Evolutionary conservation across 1,140 invertebrate genomes (phyloP), one percentile per base, ranked within the genome.

Genomic region (Camponotus pennsylvanicus): DNA sequence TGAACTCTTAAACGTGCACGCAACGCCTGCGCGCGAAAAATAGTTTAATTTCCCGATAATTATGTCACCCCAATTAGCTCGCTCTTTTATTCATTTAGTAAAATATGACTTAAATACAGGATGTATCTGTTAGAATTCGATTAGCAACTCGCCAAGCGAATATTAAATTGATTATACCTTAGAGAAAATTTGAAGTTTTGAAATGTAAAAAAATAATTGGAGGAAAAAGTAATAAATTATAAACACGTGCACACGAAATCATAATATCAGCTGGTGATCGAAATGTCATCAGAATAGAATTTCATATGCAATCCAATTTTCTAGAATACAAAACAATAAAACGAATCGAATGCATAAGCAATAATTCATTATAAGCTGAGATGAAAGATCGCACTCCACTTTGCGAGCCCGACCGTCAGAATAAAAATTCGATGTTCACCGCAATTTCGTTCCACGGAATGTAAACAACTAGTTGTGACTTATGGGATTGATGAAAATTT

Each of bases 41-140:
- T 61, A 73, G 55, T 73, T 82, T 82, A 73, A 82, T 82, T 80
- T 59, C 52, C 37, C 6, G 15, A 21, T 57, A 80, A 55, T 79
- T 80, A 71, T 42, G 11, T 71, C 40, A 3, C 3, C n/a, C 21
- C 32, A 71, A 63, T 59, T 71, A 45, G 11, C 9, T 15, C 3
- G 3, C 45, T n/a, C 40, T 57, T 57, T 42, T 37, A 34, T 34
- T 73, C 15, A 63, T 63, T 45, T 1, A 4, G 9, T 40, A 52
- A 18, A 3, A 40, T 57, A 27, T 11, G 9, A 61, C 37, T 59
- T 61, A n/a, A 34, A 42, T 15, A 34, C 21, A 2, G 7, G 2
- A 67, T 15, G 2, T 5, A 70, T 45, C 2, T 42, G 5, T 45
- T n/a, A 42, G n/a, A 18, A 11, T 18, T 52, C 4, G 5, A n/a